Base-by-base conservation (phyloP, 2,797 vertebrate genomes). In the Argyrosomus regius region DNA sequence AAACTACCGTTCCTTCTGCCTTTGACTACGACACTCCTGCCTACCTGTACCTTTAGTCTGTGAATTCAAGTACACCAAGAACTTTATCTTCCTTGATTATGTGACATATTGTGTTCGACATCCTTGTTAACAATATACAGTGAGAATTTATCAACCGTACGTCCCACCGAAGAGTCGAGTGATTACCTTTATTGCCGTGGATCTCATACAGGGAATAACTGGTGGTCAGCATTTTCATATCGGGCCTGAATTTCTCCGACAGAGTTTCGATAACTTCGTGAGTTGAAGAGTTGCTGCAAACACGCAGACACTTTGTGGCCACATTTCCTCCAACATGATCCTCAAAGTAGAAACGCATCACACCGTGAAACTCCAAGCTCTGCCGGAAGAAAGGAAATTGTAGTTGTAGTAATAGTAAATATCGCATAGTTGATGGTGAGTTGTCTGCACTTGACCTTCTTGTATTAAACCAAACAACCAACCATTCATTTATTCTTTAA, bases 331-430 rank as follows among this genome's bases (percentile, higher is more conserved):
- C 96, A 61, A 90, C 91, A 82, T 93, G 93, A 65, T 98, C 97
- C 95, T 98, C 96, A 48, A 98, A 96, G 93, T 97, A 97, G 94
- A 98, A 98, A 72, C 97, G 95, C 95, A 98, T 97, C 74, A 98
- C 97, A 18, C 97, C 97, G 72, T 98, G 96, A 84, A 98, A 98
- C 83, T 96, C 96, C 73, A 97, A 89, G 83, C 96, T 96, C 98
- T 99, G 75, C 20, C n/a, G 65, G 45, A 78, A 77, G 56, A 89
- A 4, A 26, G 22, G 46, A 53, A 60, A 22, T 0, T 6, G 70
- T 28, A 22, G 7, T 1, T 50, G 10, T 28, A 5, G 18, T 69
- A 22, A 45, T 50, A 5, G 28, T 72, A 43, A 61, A 63, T 17
- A 6, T 24, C 31, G 9, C 26, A 17, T 16, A 26, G 6, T 43